Conservation (phyloP, 1,140 invertebrate species). For the Drosophila orosa region DNA sequence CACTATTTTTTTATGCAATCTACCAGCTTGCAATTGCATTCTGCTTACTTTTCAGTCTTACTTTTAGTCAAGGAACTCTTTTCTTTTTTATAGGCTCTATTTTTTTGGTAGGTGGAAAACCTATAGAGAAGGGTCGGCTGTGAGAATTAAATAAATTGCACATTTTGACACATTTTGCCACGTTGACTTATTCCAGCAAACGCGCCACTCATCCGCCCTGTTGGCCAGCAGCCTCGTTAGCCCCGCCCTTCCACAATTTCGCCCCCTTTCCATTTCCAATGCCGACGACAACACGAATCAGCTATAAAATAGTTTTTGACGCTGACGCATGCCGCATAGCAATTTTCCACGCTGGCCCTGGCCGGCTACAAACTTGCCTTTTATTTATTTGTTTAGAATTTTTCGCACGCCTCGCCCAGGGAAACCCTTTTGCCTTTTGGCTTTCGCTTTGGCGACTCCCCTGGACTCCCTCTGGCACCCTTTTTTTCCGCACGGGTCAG, state of each 20-base stretch:
- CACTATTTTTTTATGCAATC: background rate
- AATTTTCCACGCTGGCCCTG: slow-evolving; percentile 60
- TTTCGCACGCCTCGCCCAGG: slow-evolving; percentile 66
- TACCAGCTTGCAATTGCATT: background rate
- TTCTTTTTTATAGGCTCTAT: background rate
- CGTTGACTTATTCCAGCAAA: slow-evolving; percentile 72
- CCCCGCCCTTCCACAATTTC: slow-evolving; percentile 7
- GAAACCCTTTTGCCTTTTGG: slow-evolving; percentile 31
- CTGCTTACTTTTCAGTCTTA: background rate
- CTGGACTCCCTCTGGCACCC: background rate
- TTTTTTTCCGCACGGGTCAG: slow-evolving; percentile 43
- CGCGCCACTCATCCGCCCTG: slow-evolving; percentile 19
- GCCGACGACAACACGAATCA: slow-evolving; percentile 77
- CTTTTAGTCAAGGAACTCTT: background rate
- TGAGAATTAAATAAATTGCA: slow-evolving; percentile 79
- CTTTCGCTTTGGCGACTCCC: background rate
- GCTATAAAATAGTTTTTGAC: slow-evolving; percentile 79
- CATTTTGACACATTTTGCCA: slow-evolving; percentile 82
- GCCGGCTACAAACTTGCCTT: slow-evolving; percentile 62
- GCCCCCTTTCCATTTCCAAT: slow-evolving; percentile 36
- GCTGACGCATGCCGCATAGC: slow-evolving; percentile 79
- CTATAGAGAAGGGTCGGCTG: slow-evolving; percentile 12
- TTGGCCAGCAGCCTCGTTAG: slow-evolving; percentile 61
- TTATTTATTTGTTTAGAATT: slow-evolving; percentile 81
- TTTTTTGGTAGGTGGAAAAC: slow-evolving; percentile 10